These are phyloP conservation scores for Aurelia aurita complex sp. Pacific DNA, from an alignment of 30 jellyfish, hydroid and myxozoan species.

Conservation along the genomic window DNA sequence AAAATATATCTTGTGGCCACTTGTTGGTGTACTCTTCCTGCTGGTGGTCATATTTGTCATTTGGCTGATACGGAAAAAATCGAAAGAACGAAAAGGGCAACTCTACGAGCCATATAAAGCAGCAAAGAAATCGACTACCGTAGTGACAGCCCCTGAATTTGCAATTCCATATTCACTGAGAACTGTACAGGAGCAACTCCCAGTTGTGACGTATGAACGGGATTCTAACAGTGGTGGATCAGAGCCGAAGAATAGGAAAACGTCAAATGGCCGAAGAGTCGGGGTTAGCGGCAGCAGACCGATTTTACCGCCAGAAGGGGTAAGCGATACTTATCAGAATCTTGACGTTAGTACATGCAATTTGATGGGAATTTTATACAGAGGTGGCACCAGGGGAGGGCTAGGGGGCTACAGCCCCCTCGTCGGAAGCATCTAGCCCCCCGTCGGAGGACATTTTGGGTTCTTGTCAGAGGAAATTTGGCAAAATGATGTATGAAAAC, in stretches of 20 bases:
- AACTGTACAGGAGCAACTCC: conserved; percentile 19
- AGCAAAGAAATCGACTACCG: not conserved
- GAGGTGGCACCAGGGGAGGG: too few species aligned
- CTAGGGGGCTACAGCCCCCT: too few species aligned
- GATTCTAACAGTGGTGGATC: not conserved
- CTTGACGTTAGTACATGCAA: too few species aligned
- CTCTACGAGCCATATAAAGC: not conserved
- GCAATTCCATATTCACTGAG: conserved; percentile 6
- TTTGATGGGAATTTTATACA: too few species aligned
- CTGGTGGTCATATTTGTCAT: not conserved
- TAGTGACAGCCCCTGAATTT: conserved; percentile 9
- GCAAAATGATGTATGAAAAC: too few species aligned
- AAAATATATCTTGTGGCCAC: not conserved
- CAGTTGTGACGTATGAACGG: not conserved
- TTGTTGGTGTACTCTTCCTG: not conserved
- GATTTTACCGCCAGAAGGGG: not conserved
- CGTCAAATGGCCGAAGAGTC: not conserved
- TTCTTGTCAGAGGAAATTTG: too few species aligned
- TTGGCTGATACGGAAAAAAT: conserved; percentile 1
- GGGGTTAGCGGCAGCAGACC: not conserved
- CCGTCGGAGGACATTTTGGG: too few species aligned
- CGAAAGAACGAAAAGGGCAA: not conserved
- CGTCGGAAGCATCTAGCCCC: too few species aligned
- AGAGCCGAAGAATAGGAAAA: not conserved
- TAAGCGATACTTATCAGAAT: too few species aligned